These are phyloP conservation scores for Dendrolimus pini DNA, from an alignment of 2,888 invertebrate genomes.

Conservation along the genomic window DNA sequence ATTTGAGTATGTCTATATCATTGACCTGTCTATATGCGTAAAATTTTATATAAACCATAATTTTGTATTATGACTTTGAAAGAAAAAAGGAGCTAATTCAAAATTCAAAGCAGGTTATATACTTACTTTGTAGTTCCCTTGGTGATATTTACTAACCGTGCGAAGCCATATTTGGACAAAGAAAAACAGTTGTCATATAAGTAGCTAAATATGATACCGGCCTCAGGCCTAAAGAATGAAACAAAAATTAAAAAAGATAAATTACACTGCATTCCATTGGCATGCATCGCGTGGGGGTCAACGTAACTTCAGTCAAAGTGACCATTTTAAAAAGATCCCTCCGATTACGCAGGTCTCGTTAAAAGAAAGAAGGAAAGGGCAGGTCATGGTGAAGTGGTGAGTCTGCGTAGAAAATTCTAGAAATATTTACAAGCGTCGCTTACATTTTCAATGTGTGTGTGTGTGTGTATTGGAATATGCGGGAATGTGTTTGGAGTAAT, in stretches of 20 bases:
- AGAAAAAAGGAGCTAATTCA: no score
- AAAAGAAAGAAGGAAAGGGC: constrained; percentile 5
- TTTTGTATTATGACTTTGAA: no score
- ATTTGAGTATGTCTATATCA: no score
- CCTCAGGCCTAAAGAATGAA: not conserved
- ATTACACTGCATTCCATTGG: constrained; percentile 14
- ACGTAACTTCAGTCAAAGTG: constrained; percentile 16
- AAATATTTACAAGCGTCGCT: constrained; percentile 11
- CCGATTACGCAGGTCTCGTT: not conserved
- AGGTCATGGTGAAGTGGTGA: constrained; percentile 7
- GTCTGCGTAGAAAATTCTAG: constrained; percentile 17
- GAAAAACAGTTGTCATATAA: no score
- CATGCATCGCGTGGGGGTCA: constrained; percentile 18
- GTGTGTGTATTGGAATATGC: not conserved
- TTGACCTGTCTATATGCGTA: no score
- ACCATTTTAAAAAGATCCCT: not conserved
- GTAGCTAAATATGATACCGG: not conserved
- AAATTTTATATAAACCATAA: no score
- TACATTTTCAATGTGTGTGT: not conserved
- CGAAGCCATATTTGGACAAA: no score
- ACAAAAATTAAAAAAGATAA: constrained; percentile 19
- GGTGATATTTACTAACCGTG: no score
- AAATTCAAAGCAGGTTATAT: no score
- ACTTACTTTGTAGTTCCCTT: no score
- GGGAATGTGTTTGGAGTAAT: not conserved